These are phyloP conservation scores for Peribatodes rhomboidaria DNA, from an alignment of 2,888 invertebrate species.

Conservation along the genomic window DNA sequence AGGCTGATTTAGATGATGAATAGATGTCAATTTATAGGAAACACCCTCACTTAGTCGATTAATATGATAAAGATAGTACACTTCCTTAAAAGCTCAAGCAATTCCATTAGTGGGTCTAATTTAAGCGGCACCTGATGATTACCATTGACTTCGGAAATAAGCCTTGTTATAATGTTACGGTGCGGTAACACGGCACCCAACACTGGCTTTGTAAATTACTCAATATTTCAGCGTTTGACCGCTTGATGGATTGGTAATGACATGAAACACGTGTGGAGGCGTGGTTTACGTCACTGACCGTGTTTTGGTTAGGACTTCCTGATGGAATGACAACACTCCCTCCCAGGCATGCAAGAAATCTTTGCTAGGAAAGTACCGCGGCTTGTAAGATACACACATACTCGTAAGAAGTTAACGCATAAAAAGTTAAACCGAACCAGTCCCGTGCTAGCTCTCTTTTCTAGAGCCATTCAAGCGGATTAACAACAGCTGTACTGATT, in stretches of 20 bases:
- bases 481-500: conserved; percentile 8
- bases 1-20: background rate
- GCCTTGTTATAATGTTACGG: conserved; percentile 52
- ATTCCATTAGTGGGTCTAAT: conserved; percentile 19
- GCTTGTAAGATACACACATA: conserved; percentile 3
- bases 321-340: background rate
- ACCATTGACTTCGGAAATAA: conserved; percentile 32
- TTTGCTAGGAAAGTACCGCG: background rate
- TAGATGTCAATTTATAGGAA: background rate
- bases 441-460: background rate
- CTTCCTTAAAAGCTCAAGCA: conserved; percentile 11
- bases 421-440: background rate
- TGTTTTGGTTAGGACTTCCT: conserved; percentile 7
- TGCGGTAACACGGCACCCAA: conserved; percentile 41
- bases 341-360: background rate
- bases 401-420: background rate
- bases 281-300: background rate
- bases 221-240: conserved; percentile 25
- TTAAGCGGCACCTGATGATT: conserved; percentile 19
- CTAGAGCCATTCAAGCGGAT: conserved; percentile 14
- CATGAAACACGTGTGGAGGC: conserved; percentile 9
- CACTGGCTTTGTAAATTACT: conserved; percentile 18
- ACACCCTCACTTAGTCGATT: background rate
- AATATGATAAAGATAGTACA: conserved; percentile 10
- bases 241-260: conserved; percentile 23